Percentiles rank a stretch among this genome's conserved stretches.
These are phyloP conservation scores for Ahaetulla prasina DNA, from an alignment of 2,113 vertebrate species.

Conservation along the genomic window DNA sequence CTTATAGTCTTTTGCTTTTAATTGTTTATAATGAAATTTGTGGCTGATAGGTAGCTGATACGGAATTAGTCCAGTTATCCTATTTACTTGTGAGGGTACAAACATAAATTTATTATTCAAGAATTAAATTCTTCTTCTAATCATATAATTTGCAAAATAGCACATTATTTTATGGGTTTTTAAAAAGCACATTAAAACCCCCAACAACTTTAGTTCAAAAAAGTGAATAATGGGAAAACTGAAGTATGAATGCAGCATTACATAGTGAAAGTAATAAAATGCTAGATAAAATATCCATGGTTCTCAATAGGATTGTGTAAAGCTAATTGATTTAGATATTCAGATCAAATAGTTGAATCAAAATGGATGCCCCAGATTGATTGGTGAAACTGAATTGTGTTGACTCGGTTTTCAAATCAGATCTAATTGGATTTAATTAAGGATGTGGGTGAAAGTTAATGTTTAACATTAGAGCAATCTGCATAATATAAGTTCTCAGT, in stretches of 20 bases:
- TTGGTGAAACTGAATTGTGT: not conserved
- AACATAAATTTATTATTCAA: not conserved
- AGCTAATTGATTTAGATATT: not conserved
- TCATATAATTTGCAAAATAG: not conserved
- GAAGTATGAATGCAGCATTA: not conserved
- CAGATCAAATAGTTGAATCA: not conserved
- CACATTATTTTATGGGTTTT: not conserved
- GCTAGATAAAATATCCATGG: not conserved
- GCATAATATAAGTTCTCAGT: not conserved
- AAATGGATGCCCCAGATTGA: not conserved
- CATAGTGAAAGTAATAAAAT: not conserved
- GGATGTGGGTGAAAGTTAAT: not conserved
- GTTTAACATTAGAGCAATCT: not conserved
- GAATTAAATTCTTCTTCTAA: not conserved
- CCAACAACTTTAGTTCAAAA: not conserved
- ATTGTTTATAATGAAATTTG: not conserved
- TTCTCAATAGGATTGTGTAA: not conserved
- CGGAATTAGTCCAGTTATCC: not conserved
- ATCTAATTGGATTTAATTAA: not conserved
- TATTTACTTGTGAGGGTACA: not conserved
- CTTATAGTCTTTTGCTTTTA: not conserved
- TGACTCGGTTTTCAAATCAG: not conserved
- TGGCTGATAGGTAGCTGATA: not conserved
- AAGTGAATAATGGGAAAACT: not conserved
- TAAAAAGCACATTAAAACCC: not conserved